phyloP scores from a whole-genome alignment of 2,888 invertebrate genomes.

The Chaetogeoica ovagalla region DNA sequence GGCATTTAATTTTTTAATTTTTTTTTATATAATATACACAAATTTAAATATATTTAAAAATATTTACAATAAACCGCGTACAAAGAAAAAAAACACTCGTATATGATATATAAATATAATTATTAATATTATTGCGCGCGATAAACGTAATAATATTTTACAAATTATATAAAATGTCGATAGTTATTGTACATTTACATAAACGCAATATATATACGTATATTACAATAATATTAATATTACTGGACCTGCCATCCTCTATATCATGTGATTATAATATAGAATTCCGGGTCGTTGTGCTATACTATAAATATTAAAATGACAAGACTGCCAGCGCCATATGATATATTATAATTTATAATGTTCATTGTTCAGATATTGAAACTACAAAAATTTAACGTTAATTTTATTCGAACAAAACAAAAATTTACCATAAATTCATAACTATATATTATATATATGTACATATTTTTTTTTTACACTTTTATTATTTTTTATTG shows the following conservation, averaged over 20 bases:
- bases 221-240: background rate
- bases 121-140: constrained; percentile 9
- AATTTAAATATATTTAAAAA: constrained; percentile 35
- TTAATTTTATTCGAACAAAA: constrained; percentile 9
- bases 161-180: no score
- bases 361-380: no score
- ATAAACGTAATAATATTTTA: constrained; percentile 18
- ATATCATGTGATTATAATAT: no score
- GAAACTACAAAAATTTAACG: constrained; percentile 1
- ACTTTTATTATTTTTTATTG: background rate
- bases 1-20: no score
- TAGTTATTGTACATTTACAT: background rate
- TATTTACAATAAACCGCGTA: constrained; percentile 38
- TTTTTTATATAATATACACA: constrained; percentile 31
- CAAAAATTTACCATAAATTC: background rate
- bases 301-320: no score
- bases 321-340: no score
- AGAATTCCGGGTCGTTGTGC: no score
- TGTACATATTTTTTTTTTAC: no score
- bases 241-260: no score
- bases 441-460: constrained; percentile 21
- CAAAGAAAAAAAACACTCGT: constrained; percentile 23
- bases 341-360: no score
- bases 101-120: constrained; percentile 24
- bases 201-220: background rate